Evolutionary conservation across 1,140 invertebrate genomes (phyloP).

Genomic region (Drosophila nasuta): DNA sequence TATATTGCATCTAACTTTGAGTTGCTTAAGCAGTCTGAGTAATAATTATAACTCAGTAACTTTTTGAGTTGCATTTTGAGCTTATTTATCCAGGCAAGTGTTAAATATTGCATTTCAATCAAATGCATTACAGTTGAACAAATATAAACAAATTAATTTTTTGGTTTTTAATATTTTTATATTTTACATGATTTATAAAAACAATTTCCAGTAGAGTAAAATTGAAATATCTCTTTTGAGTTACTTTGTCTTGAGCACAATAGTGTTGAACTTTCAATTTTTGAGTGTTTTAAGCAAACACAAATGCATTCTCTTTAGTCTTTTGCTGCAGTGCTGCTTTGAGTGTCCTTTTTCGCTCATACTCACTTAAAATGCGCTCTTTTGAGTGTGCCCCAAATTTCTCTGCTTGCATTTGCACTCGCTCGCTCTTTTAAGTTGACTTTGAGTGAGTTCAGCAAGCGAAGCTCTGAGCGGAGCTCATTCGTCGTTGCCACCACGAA

Average conservation of each 20-base stretch:
- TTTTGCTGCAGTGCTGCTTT: conserved; percentile 13
- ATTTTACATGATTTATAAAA: not conserved
- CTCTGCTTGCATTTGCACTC: not conserved
- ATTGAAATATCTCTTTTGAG: not conserved
- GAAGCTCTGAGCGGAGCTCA: not conserved
- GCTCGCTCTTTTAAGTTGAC: conserved; percentile 16
- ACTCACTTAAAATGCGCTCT: not conserved
- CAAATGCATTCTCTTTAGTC: not conserved
- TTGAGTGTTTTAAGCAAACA: not conserved
- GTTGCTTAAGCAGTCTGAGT: not conserved
- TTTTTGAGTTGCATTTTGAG: not conserved
- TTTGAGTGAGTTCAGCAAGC: conserved; percentile 12
- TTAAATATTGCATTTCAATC: too few species aligned
- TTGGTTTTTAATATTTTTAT: too few species aligned
- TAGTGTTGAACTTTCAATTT: not conserved
- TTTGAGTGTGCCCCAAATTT: not conserved
- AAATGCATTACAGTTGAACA: too few species aligned
- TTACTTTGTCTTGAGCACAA: not conserved
- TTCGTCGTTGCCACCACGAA: conserved; percentile 5
- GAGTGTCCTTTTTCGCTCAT: not conserved
- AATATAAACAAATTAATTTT: too few species aligned
- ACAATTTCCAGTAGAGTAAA: too few species aligned
- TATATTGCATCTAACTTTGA: not conserved
- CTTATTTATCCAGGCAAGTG: not conserved
- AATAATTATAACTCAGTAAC: not conserved